phyloP scores from a whole-genome alignment of 2,113 vertebrate species.

The Leucopternis melanops region DNA sequence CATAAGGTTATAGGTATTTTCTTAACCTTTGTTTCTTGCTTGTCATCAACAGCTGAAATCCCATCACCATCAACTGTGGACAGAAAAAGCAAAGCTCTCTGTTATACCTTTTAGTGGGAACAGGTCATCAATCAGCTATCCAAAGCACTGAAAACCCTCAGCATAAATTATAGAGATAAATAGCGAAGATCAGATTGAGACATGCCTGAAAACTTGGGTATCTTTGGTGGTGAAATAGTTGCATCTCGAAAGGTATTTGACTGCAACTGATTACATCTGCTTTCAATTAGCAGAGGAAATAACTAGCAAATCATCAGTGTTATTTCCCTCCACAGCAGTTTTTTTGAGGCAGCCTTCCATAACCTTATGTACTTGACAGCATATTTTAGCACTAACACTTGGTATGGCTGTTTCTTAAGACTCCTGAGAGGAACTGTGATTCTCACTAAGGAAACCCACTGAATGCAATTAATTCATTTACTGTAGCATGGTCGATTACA shows the following conservation, averaged over 20 bases:
- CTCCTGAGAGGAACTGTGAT: not conserved
- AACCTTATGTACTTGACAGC: not conserved
- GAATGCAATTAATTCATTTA: not conserved
- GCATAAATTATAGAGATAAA: not conserved
- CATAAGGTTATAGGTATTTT: slow-evolving; percentile 23
- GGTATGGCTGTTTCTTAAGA: not conserved
- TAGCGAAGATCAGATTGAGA: not conserved
- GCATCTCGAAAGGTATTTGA: not conserved
- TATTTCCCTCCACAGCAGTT: not conserved
- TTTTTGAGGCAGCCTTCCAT: not conserved
- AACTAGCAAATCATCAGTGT: not conserved
- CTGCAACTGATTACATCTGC: slow-evolving; percentile 8
- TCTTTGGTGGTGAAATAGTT: not conserved
- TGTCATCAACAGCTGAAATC: slow-evolving; percentile 7
- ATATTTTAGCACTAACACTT: slow-evolving; percentile 28
- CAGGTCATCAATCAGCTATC: not conserved
- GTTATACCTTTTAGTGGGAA: not conserved
- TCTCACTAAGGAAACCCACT: not conserved
- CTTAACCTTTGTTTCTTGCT: slow-evolving; percentile 39
- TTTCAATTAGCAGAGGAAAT: slow-evolving; percentile 24
- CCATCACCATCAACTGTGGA: not conserved
- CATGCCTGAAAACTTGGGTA: not conserved
- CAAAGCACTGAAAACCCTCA: not conserved
- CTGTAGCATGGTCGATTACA: not conserved
- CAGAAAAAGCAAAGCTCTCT: not conserved